Conservation (phyloP, 2,888 invertebrate genomes). For the Stenodema calcarata region DNA sequence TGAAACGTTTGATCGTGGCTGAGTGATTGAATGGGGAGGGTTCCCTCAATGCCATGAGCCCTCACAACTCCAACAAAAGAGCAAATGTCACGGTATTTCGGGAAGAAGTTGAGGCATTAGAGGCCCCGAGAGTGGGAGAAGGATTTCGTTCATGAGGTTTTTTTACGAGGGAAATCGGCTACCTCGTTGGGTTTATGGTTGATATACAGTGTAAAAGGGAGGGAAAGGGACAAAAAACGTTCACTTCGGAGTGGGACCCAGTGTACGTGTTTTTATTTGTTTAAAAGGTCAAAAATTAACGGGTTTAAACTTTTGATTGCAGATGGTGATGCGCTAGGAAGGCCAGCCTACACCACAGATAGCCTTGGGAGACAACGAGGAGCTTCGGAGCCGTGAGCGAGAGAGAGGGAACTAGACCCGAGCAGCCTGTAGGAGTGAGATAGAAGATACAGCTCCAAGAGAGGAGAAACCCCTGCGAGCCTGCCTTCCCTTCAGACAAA, state of each 20-base stretch:
- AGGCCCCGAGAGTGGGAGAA: not conserved
- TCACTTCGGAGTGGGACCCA: not conserved
- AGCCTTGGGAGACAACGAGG: conserved; percentile 47
- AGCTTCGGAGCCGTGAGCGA: conserved; percentile 5
- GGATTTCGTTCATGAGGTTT: not conserved
- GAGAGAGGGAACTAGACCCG: conserved; percentile 24
- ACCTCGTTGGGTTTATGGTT: not conserved
- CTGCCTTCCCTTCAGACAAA: not conserved
- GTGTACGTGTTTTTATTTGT: not conserved
- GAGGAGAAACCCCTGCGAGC: conserved; percentile 17
- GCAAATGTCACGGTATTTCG: conserved; percentile 36
- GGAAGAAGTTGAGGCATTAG: not conserved
- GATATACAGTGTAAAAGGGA: not conserved
- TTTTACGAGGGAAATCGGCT: not conserved
- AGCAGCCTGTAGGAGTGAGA: conserved; percentile 15
- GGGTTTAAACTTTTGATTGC: conserved; percentile 33
- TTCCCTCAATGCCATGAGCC: conserved; percentile 19
- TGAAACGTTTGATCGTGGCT: conserved; percentile 13
- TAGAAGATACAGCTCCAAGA: conserved; percentile 18
- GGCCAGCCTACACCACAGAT: conserved; percentile 45
- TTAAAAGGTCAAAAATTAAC: conserved; percentile 35
- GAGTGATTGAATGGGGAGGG: conserved; percentile 21
- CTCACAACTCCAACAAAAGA: conserved; percentile 19
- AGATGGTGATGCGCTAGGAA: conserved; percentile 48
- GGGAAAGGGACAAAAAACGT: not conserved